Conservation (phyloP, 2,797 vertebrate genomes). For the Lutjanus argentimaculatus region DNA sequence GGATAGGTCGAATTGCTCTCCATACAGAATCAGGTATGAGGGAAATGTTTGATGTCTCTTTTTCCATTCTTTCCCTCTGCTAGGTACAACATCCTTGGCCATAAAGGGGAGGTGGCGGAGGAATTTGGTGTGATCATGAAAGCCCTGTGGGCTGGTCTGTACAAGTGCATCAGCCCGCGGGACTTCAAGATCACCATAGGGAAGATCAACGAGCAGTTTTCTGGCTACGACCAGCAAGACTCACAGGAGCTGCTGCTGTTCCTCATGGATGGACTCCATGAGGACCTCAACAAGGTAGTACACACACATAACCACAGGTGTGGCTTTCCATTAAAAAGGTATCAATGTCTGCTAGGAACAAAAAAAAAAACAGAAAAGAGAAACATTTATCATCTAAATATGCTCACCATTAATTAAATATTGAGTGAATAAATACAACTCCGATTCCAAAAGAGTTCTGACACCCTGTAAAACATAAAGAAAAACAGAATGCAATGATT, state of each 20-base stretch:
- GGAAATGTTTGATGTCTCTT: not conserved
- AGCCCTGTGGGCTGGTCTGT: slow-evolving; percentile 95
- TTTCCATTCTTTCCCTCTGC: slow-evolving; percentile 16
- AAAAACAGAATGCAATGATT: no score
- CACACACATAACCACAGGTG: not conserved
- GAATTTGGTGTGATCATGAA: slow-evolving; percentile 99
- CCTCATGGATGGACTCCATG: slow-evolving; percentile 98
- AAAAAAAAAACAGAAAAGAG: not conserved
- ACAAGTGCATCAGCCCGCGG: slow-evolving; percentile 94
- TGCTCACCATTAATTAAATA: slow-evolving; percentile 14
- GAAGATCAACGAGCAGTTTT: slow-evolving; percentile 97
- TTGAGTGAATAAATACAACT: slow-evolving; percentile 6
- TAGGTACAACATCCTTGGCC: slow-evolving; percentile 95
- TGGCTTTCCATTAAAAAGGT: not conserved
- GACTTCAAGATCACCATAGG: slow-evolving; percentile 98
- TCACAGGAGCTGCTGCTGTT: slow-evolving; percentile 98
- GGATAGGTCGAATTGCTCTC: not conserved
- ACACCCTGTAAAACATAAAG: no score
- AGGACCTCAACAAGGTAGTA: slow-evolving; percentile 97
- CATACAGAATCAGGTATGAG: not conserved
- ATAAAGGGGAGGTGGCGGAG: slow-evolving; percentile 98
- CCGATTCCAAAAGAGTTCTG: no score
- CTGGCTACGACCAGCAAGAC: slow-evolving; percentile 95
- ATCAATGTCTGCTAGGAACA: not conserved
- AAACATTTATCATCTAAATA: slow-evolving; percentile 7